Evolutionary conservation across 2,888 invertebrate species (phyloP).

Genomic region (Sicus ferrugineus): DNA sequence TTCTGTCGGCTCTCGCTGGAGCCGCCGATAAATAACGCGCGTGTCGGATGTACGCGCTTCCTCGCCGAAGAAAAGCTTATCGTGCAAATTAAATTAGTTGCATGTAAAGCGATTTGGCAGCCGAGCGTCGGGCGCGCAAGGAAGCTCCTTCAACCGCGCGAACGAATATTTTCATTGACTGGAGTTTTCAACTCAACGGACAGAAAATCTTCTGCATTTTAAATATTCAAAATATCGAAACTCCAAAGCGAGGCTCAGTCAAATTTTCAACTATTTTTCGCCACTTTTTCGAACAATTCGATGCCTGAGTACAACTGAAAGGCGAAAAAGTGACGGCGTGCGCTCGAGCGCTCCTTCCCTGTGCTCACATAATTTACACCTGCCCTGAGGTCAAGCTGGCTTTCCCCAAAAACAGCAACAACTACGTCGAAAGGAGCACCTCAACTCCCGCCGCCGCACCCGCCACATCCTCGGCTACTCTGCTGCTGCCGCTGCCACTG

Average conservation of each 20-base stretch:
- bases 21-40: constrained; percentile 30
- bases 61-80: constrained; percentile 52
- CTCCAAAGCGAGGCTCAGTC: too few relatives aligned
- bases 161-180: background rate
- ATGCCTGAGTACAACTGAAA: too few relatives aligned
- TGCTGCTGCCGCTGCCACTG: background rate
- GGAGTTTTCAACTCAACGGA: too few relatives aligned
- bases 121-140: background rate
- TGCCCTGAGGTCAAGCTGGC: constrained; percentile 4
- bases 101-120: background rate
- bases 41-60: constrained; percentile 54
- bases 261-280: too few relatives aligned
- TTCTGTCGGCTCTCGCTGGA: background rate
- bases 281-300: too few relatives aligned
- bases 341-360: background rate
- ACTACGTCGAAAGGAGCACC: background rate
- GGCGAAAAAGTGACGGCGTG: too few relatives aligned
- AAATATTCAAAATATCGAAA: too few relatives aligned
- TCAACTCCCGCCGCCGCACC: background rate
- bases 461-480: background rate
- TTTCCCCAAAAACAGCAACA: background rate
- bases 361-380: constrained; percentile 20
- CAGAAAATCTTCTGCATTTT: too few relatives aligned
- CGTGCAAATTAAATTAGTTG: constrained; percentile 52
- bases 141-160: background rate